phyloP scores from a whole-genome alignment of 2,888 invertebrate genomes.

The Hesperia comma region DNA sequence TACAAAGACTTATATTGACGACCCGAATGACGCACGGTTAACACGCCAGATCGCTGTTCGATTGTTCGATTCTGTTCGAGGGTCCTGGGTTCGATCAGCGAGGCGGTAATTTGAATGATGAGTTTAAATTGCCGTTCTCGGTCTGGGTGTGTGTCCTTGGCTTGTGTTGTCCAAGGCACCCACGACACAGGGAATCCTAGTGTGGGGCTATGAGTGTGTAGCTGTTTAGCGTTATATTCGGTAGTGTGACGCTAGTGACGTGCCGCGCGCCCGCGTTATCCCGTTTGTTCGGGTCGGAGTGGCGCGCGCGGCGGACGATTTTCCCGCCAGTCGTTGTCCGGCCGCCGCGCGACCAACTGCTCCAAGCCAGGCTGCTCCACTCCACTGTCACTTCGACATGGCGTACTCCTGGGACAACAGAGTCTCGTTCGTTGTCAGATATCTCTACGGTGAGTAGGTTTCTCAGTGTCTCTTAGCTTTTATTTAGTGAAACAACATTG shows the following conservation, averaged over 20 bases:
- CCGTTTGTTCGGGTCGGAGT: slow-evolving; percentile 27
- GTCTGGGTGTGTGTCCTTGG: no score
- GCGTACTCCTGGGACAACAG: slow-evolving; percentile 93
- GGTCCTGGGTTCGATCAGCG: no score
- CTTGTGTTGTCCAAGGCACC: no score
- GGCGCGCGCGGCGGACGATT: slow-evolving; percentile 60
- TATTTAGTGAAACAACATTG: background rate
- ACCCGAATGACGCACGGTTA: no score
- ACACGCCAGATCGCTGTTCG: no score
- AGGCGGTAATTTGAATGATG: no score
- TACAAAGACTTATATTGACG: no score
- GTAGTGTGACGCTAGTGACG: slow-evolving; percentile 22
- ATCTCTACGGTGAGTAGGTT: slow-evolving; percentile 89
- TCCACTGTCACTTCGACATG: slow-evolving; percentile 71
- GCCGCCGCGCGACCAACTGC: slow-evolving; percentile 53
- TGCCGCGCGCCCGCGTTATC: slow-evolving; percentile 17
- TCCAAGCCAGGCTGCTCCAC: slow-evolving; percentile 3
- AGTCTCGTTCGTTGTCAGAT: slow-evolving; percentile 91
- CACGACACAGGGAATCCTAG: no score
- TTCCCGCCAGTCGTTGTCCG: slow-evolving; percentile 53
- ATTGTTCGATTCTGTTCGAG: no score
- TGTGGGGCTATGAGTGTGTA: no score
- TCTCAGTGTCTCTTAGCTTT: background rate
- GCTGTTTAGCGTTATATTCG: no score
- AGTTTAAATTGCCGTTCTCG: no score